Percentiles rank a stretch among this genome's conserved stretches.
Conservation (phyloP, 2,113 vertebrate genomes). For the Poicephalus gulielmi region DNA sequence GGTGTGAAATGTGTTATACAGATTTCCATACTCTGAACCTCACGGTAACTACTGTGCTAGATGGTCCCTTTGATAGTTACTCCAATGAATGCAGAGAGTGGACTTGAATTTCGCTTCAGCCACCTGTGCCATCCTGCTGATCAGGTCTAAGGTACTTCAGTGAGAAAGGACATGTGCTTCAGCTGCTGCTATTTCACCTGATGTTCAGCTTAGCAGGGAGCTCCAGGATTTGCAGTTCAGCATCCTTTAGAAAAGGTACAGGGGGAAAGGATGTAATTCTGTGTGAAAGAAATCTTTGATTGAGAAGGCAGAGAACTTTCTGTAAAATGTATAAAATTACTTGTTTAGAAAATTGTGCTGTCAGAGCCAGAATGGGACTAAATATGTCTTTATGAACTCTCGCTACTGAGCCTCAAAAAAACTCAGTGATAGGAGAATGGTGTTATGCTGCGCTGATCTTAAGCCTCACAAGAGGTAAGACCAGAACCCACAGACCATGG, state of each 20-base stretch:
- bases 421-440: background rate
- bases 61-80: background rate
- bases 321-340: background rate
- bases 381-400: background rate
- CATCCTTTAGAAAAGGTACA: background rate
- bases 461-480: background rate
- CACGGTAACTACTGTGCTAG: background rate
- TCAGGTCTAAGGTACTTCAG: background rate
- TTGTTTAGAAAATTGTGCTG: background rate
- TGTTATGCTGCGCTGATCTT: background rate
- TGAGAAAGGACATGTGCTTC: background rate
- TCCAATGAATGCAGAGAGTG: background rate
- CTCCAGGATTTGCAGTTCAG: background rate
- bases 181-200: background rate
- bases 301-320: background rate
- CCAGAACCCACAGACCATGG: background rate
- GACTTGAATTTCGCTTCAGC: background rate
- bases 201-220: background rate
- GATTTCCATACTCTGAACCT: background rate
- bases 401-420: background rate
- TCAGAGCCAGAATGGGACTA: background rate
- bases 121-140: background rate
- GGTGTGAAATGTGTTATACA: background rate
- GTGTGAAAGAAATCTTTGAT: background rate
- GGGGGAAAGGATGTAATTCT: background rate